Evolutionary conservation across 2,888 invertebrate species (phyloP).

Genomic region (Caenorhabditis sp.): DNA sequence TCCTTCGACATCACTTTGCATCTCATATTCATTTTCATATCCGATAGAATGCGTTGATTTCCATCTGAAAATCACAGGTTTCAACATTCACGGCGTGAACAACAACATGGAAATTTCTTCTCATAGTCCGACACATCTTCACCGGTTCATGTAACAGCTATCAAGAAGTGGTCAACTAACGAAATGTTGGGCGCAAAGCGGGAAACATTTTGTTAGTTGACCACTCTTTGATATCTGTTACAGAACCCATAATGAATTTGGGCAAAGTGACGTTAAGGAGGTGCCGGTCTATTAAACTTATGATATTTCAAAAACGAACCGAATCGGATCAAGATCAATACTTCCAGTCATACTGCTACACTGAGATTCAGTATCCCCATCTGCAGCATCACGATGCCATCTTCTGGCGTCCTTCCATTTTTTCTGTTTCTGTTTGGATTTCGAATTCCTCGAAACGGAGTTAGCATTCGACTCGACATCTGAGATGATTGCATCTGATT

Average conservation of each 20-base stretch:
- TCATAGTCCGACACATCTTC: no score
- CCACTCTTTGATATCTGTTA: no score
- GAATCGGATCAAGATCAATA: constrained; percentile 65
- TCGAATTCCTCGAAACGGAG: constrained; percentile 23
- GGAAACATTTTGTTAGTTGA: no score
- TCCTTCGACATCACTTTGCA: constrained; percentile 76
- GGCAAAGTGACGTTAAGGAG: no score
- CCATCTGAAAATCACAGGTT: constrained; percentile 67
- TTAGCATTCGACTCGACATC: constrained; percentile 66
- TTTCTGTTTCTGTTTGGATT: constrained; percentile 32
- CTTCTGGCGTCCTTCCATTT: constrained; percentile 47
- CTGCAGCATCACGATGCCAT: constrained; percentile 60
- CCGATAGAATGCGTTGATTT: constrained; percentile 82
- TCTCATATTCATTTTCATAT: constrained; percentile 83
- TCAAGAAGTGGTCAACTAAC: no score
- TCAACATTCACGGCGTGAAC: no score
- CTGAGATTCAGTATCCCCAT: constrained; percentile 72
- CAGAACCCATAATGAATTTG: no score
- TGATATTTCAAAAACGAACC: constrained; percentile 8
- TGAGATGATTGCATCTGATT: constrained; percentile 71
- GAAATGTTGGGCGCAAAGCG: no score
- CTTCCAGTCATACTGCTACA: constrained; percentile 67
- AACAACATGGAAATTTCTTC: no score
- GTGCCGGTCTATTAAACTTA: not conserved
- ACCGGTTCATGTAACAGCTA: no score